These are phyloP conservation scores for Danaus melanippus DNA, from an alignment of 1,140 invertebrate genomes.

Conservation along the genomic window DNA sequence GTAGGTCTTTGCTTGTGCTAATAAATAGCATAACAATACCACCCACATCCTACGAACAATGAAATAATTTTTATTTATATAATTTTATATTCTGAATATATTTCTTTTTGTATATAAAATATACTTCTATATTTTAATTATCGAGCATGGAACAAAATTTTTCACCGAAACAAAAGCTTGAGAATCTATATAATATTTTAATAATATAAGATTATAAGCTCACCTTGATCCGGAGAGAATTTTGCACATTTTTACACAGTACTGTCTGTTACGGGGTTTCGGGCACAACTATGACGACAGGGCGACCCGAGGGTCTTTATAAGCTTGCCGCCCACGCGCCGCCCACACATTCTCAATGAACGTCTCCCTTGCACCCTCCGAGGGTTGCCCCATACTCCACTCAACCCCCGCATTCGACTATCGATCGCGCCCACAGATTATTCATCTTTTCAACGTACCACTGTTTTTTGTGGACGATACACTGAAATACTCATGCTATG, in stretches of 20 bases:
- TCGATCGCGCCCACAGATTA: constrained; percentile 65
- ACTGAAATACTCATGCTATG: too few species aligned
- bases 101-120: too few species aligned
- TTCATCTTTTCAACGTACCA: constrained; percentile 53
- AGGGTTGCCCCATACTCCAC: constrained; percentile 17
- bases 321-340: constrained; percentile 67
- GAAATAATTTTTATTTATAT: constrained; percentile 5
- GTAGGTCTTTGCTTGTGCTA: constrained; percentile 51
- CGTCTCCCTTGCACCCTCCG: constrained; percentile 32
- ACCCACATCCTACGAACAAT: constrained; percentile 46
- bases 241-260: constrained; percentile 44
- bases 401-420: constrained; percentile 37
- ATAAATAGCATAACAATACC: constrained; percentile 51
- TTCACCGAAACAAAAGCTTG: too few species aligned
- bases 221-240: constrained; percentile 30
- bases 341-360: constrained; percentile 78
- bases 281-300: constrained; percentile 48
- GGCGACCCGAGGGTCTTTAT: constrained; percentile 68
- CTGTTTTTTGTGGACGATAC: constrained; percentile 22
- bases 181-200: too few species aligned
- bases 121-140: too few species aligned
- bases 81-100: too few species aligned
- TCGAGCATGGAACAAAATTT: too few species aligned
- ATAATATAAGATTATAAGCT: constrained; percentile 5
- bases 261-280: constrained; percentile 35